These are phyloP conservation scores for Zygogramma bicolorata DNA, from an alignment of 2,888 invertebrate species.

Conservation along the genomic window DNA sequence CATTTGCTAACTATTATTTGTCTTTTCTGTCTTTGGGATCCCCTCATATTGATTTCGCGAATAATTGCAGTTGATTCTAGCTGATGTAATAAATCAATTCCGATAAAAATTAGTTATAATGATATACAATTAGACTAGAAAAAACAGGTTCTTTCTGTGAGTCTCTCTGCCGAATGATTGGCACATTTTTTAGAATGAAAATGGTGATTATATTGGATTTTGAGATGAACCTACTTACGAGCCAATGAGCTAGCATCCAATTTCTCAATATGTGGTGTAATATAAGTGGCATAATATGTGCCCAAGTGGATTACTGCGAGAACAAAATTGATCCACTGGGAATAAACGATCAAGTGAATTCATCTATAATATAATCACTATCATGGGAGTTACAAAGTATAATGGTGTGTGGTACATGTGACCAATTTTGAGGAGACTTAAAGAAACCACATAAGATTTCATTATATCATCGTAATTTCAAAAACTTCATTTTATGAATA, in stretches of 20 bases:
- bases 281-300: not conserved
- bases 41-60: not conserved
- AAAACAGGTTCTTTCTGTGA: slow-evolving; percentile 1
- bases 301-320: not conserved
- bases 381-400: too few species aligned
- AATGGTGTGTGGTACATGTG: too few species aligned
- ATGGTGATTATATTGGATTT: not conserved
- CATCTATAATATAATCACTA: too few species aligned
- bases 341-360: too few species aligned
- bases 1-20: too few species aligned
- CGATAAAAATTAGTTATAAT: not conserved
- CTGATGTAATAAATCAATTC: not conserved
- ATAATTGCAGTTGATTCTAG: not conserved
- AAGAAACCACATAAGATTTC: too few species aligned
- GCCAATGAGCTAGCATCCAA: not conserved
- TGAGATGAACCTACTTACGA: too few species aligned
- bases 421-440: too few species aligned
- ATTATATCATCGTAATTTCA: too few species aligned
- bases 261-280: not conserved
- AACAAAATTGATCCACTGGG: not conserved
- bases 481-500: too few species aligned
- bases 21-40: not conserved
- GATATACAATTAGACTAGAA: not conserved
- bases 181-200: not conserved
- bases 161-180: not conserved